Evolutionary conservation across 1,140 invertebrate genomes (phyloP), one percentile per base, ranked within the genome.

Genomic region (Cryptotermes secundus): DNA sequence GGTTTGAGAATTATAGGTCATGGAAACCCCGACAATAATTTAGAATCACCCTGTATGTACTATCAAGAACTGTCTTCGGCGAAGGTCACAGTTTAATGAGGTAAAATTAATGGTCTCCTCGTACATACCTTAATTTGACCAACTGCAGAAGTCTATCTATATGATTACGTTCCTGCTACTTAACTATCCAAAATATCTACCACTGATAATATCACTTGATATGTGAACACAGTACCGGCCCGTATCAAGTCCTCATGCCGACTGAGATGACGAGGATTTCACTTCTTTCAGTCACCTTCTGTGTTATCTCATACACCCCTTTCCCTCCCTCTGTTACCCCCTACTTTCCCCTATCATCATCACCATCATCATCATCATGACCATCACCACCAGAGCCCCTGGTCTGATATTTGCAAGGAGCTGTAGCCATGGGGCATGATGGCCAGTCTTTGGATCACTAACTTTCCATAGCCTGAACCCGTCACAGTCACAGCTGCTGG

Each of bases 291-390:
- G 59, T 72, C 59, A 72, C 59, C 59, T 72, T 72, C 26, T 72
- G 59, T n/a, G 59, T 72, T 72, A 72, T 72, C 59, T 72, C 59
- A 72, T 72, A 72, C 59, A 72, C 59, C 59, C 59, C 59, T 72
- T 72, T 72, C 59, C n/a, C 59, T 72, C 59, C 59, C n/a, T 31
- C 59, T 31, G 10, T 26, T 72, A 31, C 9, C n/a, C 7, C 59
- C 59, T 26, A 26, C 59, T 72, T 31, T 26, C 7, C 31, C 22
- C 45, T 19, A 14, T 19, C 14, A 72, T 72, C 59, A 72, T 26
- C 59, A 72, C n/a, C 59, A 65, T n/a, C 26, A 65, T n/a, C 59
- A n/a, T 26, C 59, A 65, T 7, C n/a, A 72, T 31, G 26, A 72
- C 14, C 59, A 72, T 31, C 26, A 72, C 26, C 26, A 26, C 22